phyloP scores from a whole-genome alignment of 2,113 vertebrate genomes.

The human (Homo sapiens) region GRCh38 chr1:52149501-52150000 shows the following conservation, averaged over 20 bases:
- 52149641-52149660: no score
- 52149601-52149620: not conserved
- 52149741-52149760: no score
- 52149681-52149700: no score
- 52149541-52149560: constrained; percentile 35
- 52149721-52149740: no score
- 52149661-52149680: no score
- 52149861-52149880: constrained; percentile 61
- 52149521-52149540: constrained; percentile 51
- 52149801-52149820: constrained; percentile 8
- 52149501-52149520: constrained; percentile 39
- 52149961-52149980: constrained; percentile 28
- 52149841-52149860: constrained; percentile 32
- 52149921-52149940: constrained; percentile 51
- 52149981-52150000: constrained; percentile 18
- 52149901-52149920: constrained; percentile 51
- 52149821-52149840: not conserved
- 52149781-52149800: not conserved
- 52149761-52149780: no score
- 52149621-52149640: not conserved
- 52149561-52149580: constrained; percentile 33
- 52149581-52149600: constrained; percentile 24
- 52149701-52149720: no score
- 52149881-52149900: constrained; percentile 5
- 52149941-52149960: constrained; percentile 57